phyloP scores from a whole-genome alignment of 2,113 vertebrate species.

The Callorhinus ursinus region DNA sequence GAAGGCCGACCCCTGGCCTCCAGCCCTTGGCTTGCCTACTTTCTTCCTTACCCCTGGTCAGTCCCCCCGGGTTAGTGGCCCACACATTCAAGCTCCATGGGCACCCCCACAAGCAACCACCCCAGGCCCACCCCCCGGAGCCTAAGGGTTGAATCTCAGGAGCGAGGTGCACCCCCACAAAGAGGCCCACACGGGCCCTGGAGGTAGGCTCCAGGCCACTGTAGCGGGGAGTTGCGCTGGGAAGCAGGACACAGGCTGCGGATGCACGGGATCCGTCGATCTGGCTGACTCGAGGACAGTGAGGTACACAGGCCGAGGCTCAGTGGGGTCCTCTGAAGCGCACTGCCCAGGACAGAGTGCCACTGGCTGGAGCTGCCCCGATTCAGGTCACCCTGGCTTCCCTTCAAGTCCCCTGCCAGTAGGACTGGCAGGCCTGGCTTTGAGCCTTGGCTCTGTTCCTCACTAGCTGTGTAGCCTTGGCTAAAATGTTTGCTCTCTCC shows the following conservation, averaged over 20 bases:
- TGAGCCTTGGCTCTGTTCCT: neutral
- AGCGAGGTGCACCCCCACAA: neutral
- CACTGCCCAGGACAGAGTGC: neutral
- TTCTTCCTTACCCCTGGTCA: neutral
- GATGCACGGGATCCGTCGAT: fast-evolving
- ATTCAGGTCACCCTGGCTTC: neutral
- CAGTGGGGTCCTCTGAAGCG: neutral
- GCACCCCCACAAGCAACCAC: neutral
- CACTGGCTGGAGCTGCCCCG: neutral
- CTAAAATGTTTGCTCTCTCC: neutral
- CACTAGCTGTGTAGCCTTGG: neutral
- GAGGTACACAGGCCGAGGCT: fast-evolving
- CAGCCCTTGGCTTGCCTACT: neutral
- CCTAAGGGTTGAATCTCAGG: fast-evolving
- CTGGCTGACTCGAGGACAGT: neutral
- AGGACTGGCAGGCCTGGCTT: neutral
- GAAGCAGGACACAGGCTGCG: neutral
- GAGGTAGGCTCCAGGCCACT: neutral
- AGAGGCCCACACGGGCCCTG: neutral
- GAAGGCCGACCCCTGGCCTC: neutral
- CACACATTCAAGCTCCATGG: neutral
- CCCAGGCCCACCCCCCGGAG: neutral
- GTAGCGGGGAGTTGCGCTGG: neutral
- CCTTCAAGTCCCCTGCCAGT: neutral
- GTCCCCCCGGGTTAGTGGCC: neutral